Evolutionary conservation across 1,140 invertebrate genomes (phyloP).

Genomic region (Brachionus plicatilis): DNA sequence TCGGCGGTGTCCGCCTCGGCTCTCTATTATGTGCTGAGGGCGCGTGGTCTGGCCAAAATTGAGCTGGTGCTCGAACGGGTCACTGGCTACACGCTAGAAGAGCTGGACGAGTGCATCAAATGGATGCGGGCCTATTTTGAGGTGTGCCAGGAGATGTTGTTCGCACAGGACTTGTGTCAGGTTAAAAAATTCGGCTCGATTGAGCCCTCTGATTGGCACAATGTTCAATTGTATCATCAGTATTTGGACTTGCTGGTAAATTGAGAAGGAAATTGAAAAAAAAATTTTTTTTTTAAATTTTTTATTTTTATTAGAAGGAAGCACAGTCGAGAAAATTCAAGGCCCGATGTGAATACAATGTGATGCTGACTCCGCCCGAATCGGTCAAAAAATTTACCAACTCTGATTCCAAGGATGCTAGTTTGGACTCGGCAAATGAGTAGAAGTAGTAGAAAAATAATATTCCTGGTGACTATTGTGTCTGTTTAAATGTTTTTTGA

Average conservation of each 20-base stretch:
- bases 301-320: neutral
- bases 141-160: neutral
- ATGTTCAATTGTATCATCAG: slow-evolving; percentile 18
- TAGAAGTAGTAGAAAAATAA: neutral
- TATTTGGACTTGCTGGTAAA: slow-evolving; percentile 28
- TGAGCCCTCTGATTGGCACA: slow-evolving; percentile 3
- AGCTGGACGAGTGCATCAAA: neutral
- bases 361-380: neutral
- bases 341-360: neutral
- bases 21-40: slow-evolving; percentile 65
- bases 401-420: neutral
- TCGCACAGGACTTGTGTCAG: neutral
- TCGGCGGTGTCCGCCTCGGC: slow-evolving; percentile 78
- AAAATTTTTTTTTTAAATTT: neutral
- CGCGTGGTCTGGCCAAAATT: neutral
- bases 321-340: neutral
- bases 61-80: neutral
- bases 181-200: slow-evolving; percentile 11
- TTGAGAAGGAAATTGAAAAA: neutral
- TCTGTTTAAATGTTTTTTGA: neutral
- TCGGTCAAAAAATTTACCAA: neutral
- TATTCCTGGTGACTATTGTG: neutral
- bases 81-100: neutral
- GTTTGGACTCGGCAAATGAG: neutral
- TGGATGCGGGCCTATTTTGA: slow-evolving; percentile 18